Evolutionary conservation across 2,113 vertebrate species (phyloP).

Genomic region (Ictalurus furcatus): DNA sequence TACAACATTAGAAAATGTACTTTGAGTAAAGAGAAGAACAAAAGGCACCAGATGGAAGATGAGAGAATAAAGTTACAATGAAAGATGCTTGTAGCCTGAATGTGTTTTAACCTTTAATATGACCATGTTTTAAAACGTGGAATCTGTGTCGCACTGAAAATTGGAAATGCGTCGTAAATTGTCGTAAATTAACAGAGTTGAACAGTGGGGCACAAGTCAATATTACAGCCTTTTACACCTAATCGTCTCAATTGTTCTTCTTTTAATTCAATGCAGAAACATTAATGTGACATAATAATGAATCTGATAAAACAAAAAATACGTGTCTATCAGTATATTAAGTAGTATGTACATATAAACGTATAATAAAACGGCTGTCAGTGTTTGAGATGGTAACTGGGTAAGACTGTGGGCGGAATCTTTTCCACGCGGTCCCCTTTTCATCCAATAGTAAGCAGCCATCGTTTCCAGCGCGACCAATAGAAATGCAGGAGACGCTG

Average conservation of each 20-base stretch:
- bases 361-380: constrained; percentile 21
- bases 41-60: constrained; percentile 31
- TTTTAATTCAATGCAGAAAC: not conserved
- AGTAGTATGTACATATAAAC: not conserved
- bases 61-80: constrained; percentile 20
- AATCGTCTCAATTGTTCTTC: too few relatives aligned
- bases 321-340: not conserved
- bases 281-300: not conserved
- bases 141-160: not conserved
- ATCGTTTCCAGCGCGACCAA: constrained; percentile 59
- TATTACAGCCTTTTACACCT: not conserved
- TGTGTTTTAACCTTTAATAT: not conserved
- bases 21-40: not conserved
- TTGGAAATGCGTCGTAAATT: not conserved
- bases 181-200: not conserved
- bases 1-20: not conserved
- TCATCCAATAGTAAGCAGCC: constrained; percentile 58
- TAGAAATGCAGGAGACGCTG: constrained; percentile 43
- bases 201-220: not conserved
- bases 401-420: constrained; percentile 36
- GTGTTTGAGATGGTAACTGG: constrained; percentile 51
- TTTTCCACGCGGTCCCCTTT: not conserved
- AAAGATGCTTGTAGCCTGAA: constrained; percentile 13
- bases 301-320: too few relatives aligned
- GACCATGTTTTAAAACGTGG: not conserved